Evolutionary conservation across 2,797 vertebrate genomes (phyloP), one percentile per base, ranked within the genome.

Genomic region (Urocyon cinereoargenteus): DNA sequence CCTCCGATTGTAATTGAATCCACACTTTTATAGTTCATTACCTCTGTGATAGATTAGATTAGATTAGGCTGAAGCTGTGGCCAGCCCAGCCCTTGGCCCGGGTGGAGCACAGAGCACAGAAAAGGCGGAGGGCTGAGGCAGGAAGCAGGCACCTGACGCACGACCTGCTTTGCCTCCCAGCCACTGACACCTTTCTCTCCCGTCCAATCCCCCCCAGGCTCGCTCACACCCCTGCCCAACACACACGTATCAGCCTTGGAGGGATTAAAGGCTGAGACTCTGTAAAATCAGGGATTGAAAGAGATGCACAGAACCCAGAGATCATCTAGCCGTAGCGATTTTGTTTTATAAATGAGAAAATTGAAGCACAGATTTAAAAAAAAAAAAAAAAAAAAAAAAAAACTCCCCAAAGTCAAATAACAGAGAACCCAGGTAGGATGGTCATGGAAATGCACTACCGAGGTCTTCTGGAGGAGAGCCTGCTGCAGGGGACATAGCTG

Each of bases 11-110:
- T 98, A 98, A 98, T 97, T 98, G 98, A 98, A 98, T 98, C 98
- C 98, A 78, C 98, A 97, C 98, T 98, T 99, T 98, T 98, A 98
- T 98, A 99, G 98, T 98, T 98, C 98, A 98, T 98, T 99, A 98
- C 97, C 98, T 98, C 98, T 75, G 96, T 98, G 98, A 98, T 98
- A 98, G 98, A 98, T 98, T 98, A 98, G 98, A 98, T 98, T 53
- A 78, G 49, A 87, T 72, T 98, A 98, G 98, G 87, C 85, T 73
- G 90, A 96, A 97, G 61, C 98, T 55, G 95, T 88, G 36, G 78
- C 93, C 78, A 81, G 77, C 36, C 62, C 59, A 68, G 73, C n/a
- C 82, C 86, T 36, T 34, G 0, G 53, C 94, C 70, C 91, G 64
- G 86, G 85, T 96, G 92, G 61, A 96, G 40, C 66, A 73, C 64